Percentiles rank a stretch among this genome's conserved stretches.
These are phyloP conservation scores for Euplexia lucipara DNA, from an alignment of 2,888 invertebrate genomes.

Conservation along the genomic window DNA sequence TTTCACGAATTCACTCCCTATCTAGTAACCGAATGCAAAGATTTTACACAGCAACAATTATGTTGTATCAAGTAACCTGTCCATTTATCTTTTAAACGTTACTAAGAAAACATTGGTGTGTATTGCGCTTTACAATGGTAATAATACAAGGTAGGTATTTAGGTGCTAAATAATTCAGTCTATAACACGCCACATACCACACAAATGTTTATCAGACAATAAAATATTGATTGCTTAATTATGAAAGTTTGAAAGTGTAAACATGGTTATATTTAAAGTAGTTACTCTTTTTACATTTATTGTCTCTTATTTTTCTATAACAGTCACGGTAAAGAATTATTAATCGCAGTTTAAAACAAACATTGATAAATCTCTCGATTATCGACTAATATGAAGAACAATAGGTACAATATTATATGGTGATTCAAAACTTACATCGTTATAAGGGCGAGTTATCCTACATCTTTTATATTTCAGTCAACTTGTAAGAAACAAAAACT, in stretches of 20 bases:
- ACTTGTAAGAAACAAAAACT: conserved; percentile 15
- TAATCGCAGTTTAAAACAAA: conserved; percentile 6
- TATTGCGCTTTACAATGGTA: conserved; percentile 10
- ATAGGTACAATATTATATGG: too few relatives aligned
- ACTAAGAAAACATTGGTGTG: background rate
- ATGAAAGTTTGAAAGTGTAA: conserved; percentile 8
- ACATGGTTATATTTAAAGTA: background rate
- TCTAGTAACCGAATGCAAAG: too few relatives aligned
- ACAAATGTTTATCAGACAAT: conserved; percentile 30
- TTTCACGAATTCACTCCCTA: too few relatives aligned
- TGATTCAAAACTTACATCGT: background rate
- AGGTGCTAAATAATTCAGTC: conserved; percentile 50
- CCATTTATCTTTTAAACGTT: background rate
- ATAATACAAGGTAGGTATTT: conserved; percentile 24
- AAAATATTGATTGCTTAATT: conserved; percentile 6
- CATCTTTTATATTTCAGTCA: conserved; percentile 9
- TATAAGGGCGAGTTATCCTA: background rate
- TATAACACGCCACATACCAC: conserved; percentile 9
- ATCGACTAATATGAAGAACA: too few relatives aligned
- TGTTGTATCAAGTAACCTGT: background rate
- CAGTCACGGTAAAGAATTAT: background rate
- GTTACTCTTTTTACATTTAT: background rate
- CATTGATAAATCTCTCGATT: background rate
- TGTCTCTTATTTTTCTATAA: conserved; percentile 9
- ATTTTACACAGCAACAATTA: too few relatives aligned